These are phyloP conservation scores for Nyctalus aviator DNA, from an alignment of 2,797 vertebrate species.

Conservation along the genomic window DNA sequence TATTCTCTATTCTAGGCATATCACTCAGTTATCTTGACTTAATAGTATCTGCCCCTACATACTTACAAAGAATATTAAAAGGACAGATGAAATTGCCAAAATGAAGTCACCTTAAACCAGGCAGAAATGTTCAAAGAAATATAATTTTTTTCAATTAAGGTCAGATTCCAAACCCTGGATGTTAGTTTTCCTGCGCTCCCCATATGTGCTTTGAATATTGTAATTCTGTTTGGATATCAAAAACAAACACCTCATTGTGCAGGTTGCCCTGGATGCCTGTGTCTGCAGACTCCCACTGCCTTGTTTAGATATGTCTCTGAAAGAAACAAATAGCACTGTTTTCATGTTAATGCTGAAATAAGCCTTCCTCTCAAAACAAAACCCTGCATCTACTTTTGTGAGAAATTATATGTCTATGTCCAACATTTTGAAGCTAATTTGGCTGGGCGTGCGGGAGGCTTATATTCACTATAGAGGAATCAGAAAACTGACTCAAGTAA, in stretches of 20 bases:
- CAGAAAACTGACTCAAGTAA: constrained; percentile 32
- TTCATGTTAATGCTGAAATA: constrained; percentile 25
- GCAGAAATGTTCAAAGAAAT: constrained; percentile 57
- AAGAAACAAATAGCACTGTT: constrained; percentile 28
- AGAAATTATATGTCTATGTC: constrained; percentile 34
- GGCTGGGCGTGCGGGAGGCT: neutral
- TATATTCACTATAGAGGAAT: constrained; percentile 34
- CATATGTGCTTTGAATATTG: neutral
- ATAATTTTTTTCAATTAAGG: constrained; percentile 14
- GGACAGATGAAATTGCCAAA: constrained; percentile 22
- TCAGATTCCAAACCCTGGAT: neutral
- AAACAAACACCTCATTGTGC: neutral
- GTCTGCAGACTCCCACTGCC: neutral
- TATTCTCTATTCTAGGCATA: neutral
- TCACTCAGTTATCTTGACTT: constrained; percentile 22
- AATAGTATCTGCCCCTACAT: neutral
- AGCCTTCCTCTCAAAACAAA: constrained; percentile 50
- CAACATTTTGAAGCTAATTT: constrained; percentile 65
- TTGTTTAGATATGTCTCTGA: constrained; percentile 7
- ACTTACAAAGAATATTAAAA: constrained; percentile 51
- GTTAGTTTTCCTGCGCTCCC: neutral
- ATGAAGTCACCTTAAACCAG: constrained; percentile 53
- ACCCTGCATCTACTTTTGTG: neutral
- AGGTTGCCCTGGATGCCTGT: neutral
- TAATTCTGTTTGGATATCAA: neutral